phyloP scores from a whole-genome alignment of 1,140 invertebrate species.

The Nephotettix cincticeps region DNA sequence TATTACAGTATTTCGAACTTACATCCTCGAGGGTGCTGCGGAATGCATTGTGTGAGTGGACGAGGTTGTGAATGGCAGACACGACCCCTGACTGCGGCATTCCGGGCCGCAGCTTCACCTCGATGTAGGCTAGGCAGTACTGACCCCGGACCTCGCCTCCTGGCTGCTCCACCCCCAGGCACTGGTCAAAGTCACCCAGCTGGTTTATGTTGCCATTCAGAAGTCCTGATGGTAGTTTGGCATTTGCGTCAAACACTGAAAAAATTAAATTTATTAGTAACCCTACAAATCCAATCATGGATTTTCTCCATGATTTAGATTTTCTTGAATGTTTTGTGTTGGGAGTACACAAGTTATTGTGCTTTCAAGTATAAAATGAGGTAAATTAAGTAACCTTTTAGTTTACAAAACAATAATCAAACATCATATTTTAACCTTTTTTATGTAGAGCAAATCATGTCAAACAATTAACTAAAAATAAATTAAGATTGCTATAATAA shows the following conservation, averaged over 20 bases:
- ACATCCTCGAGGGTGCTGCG: conserved; percentile 62
- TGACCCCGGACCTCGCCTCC: conserved; percentile 54
- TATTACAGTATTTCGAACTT: no score
- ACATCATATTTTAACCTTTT: no score
- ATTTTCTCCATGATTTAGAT: neutral
- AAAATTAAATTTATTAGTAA: neutral
- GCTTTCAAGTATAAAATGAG: no score
- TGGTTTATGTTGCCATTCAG: conserved; percentile 65
- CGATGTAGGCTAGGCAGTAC: conserved; percentile 61
- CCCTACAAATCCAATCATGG: neutral
- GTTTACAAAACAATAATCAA: no score
- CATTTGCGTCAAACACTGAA: conserved; percentile 62
- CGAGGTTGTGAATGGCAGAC: conserved; percentile 54
- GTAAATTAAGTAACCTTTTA: no score
- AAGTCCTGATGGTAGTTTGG: conserved; percentile 60
- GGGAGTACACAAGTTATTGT: neutral
- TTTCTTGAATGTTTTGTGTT: neutral
- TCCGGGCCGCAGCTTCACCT: conserved; percentile 48
- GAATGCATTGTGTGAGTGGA: conserved; percentile 63
- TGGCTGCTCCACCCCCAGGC: conserved; percentile 49
- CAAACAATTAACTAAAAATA: no score
- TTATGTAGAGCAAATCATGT: no score
- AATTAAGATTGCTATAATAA: no score
- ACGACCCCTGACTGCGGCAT: conserved; percentile 52
- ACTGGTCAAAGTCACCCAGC: conserved; percentile 63